These are phyloP conservation scores for Dryomyza anilis DNA, from an alignment of 2,888 invertebrate genomes.

Conservation along the genomic window DNA sequence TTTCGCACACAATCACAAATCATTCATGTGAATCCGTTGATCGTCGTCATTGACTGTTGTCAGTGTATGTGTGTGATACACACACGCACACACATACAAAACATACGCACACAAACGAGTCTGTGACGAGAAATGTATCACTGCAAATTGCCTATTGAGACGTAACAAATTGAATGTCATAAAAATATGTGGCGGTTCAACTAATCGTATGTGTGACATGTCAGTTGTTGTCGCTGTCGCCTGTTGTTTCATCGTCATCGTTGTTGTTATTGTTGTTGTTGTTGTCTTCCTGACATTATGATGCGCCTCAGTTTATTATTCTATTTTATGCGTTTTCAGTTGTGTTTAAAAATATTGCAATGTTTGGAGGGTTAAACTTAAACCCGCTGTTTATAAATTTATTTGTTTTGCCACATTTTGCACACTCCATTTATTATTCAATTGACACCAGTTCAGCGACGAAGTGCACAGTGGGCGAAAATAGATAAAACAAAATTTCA, in stretches of 20 bases:
- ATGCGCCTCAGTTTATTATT: background rate
- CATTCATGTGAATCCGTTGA: conserved; percentile 15
- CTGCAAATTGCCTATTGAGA: conserved; percentile 47
- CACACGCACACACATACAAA: background rate
- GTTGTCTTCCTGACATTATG: conserved; percentile 47
- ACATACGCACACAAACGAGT: background rate
- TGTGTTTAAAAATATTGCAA: too few relatives aligned
- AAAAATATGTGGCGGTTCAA: conserved; percentile 40
- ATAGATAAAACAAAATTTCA: too few relatives aligned
- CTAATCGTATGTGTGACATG: conserved; percentile 1
- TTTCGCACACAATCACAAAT: conserved; percentile 35
- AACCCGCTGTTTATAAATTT: conserved; percentile 5
- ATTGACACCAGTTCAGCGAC: background rate
- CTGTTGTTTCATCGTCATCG: background rate
- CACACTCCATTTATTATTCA: conserved; percentile 16
- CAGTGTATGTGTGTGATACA: background rate
- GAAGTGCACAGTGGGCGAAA: conserved; percentile 1
- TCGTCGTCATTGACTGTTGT: background rate
- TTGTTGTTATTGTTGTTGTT: conserved; percentile 37
- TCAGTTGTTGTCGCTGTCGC: background rate
- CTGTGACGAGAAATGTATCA: conserved; percentile 7
- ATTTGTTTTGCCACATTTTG: conserved; percentile 15
- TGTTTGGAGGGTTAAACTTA: background rate
- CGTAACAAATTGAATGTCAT: conserved; percentile 59
- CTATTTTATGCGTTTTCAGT: background rate